Evolutionary conservation across 2,888 invertebrate species (phyloP).

Genomic region (Pasiphila rectangulata): DNA sequence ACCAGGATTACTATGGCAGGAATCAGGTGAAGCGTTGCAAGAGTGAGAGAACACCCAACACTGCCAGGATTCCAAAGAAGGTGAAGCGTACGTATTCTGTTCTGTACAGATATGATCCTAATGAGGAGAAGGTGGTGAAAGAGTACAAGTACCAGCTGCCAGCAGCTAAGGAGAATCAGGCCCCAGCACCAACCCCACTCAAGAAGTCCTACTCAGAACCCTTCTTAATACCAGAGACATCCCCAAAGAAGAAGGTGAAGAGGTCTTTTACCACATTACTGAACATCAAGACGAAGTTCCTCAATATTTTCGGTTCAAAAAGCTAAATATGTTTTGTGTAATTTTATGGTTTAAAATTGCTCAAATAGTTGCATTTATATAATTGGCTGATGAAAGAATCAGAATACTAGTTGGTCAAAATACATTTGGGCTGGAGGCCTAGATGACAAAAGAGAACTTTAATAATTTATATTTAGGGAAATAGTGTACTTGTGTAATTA

Average conservation of each 20-base stretch:
- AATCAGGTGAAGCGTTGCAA: slow-evolving; percentile 73
- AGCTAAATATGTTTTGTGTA: slow-evolving; percentile 50
- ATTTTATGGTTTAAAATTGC: slow-evolving; percentile 56
- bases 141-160: slow-evolving; percentile 69
- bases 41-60: slow-evolving; percentile 63
- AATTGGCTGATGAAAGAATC: slow-evolving; percentile 41
- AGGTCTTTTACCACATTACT: slow-evolving; percentile 71
- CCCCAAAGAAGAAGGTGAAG: slow-evolving; percentile 73
- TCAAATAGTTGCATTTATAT: slow-evolving; percentile 72
- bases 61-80: slow-evolving; percentile 59
- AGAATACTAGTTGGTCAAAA: slow-evolving; percentile 45
- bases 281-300: slow-evolving; percentile 72
- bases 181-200: slow-evolving; percentile 40
- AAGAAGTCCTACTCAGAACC: slow-evolving; percentile 70
- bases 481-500: slow-evolving; percentile 32
- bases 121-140: slow-evolving; percentile 71
- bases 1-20: slow-evolving; percentile 71
- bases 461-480: slow-evolving; percentile 32
- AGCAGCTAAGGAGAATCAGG: slow-evolving; percentile 47
- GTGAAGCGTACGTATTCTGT: slow-evolving; percentile 75
- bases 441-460: slow-evolving; percentile 7
- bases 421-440: slow-evolving; percentile 7
- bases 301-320: slow-evolving; percentile 71
- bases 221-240: slow-evolving; percentile 57
- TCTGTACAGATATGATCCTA: slow-evolving; percentile 69